phyloP scores from a whole-genome alignment of 2,888 invertebrate genomes.

The Protodeltote pygarga region DNA sequence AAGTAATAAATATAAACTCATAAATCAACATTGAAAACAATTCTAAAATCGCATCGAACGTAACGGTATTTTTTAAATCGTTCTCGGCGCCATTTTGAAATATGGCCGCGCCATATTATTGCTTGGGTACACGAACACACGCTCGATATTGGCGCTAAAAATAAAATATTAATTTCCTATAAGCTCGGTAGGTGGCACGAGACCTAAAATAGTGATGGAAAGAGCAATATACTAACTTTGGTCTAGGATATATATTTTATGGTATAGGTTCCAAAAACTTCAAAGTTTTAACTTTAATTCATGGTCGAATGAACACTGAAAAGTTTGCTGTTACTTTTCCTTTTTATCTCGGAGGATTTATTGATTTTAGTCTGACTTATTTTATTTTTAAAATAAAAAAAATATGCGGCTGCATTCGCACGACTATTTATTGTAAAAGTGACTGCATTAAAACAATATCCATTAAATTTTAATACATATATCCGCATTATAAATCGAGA shows the following conservation, averaged over 20 bases:
- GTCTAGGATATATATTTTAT: conserved; percentile 41
- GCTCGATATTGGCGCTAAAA: conserved; percentile 70
- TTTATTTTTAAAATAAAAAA: too few species aligned
- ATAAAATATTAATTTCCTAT: conserved; percentile 82
- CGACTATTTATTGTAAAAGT: too few species aligned
- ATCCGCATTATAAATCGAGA: too few species aligned
- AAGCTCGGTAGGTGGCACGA: conserved; percentile 66
- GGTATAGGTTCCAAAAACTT: conserved; percentile 25
- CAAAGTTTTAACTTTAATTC: conserved; percentile 9
- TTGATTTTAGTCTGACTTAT: too few species aligned
- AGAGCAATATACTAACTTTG: conserved; percentile 49
- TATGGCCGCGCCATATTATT: conserved; percentile 72
- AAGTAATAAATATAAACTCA: conserved; percentile 39
- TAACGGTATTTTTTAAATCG: conserved; percentile 62
- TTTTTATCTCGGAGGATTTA: conserved; percentile 5
- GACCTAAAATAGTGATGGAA: conserved; percentile 59
- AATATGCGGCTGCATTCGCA: too few species aligned
- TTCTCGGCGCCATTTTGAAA: conserved; percentile 74
- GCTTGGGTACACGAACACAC: conserved; percentile 70
- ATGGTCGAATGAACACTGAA: conserved; percentile 5
- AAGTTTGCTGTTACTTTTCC: neutral
- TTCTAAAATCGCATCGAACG: conserved; percentile 50
- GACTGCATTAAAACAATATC: too few species aligned
- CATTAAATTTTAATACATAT: too few species aligned
- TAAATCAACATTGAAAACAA: conserved; percentile 52